A percentile compares a stretch with the other conserved stretches of the same genome.
phyloP scores from a whole-genome alignment of 2,113 vertebrate genomes.

The Psammodynastes pulverulentus region DNA sequence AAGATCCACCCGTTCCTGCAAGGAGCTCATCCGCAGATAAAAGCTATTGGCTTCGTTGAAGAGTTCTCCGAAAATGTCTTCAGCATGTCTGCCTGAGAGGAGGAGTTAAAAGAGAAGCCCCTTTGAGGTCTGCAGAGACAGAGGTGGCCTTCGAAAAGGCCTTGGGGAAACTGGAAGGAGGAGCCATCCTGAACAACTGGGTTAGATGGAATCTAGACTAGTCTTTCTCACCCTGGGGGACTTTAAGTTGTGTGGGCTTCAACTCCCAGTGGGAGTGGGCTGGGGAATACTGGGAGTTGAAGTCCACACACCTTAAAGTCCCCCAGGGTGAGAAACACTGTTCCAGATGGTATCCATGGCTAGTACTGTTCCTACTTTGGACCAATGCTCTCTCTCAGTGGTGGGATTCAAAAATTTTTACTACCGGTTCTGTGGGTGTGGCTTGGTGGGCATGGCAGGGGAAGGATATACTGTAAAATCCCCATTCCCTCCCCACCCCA shows the following conservation, averaged over 20 bases:
- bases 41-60: slow-evolving; percentile 92
- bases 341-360: too few species aligned
- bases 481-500: too few species aligned
- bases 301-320: too few species aligned
- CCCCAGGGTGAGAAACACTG: too few species aligned
- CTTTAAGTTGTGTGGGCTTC: not conserved
- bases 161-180: not conserved
- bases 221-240: not conserved
- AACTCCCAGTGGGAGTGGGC: too few species aligned
- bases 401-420: too few species aligned
- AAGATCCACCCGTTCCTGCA: slow-evolving; percentile 90
- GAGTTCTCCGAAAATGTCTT: slow-evolving; percentile 91
- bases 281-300: too few species aligned
- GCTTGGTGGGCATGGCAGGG: too few species aligned
- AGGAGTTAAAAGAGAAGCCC: not conserved
- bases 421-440: too few species aligned
- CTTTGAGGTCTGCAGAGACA: not conserved
- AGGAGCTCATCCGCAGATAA: slow-evolving; percentile 89
- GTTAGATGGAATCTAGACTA: not conserved
- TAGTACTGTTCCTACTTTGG: too few species aligned
- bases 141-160: not conserved
- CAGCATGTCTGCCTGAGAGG: slow-evolving; percentile 79
- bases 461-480: too few species aligned
- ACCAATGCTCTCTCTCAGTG: too few species aligned
- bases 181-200: not conserved